A percentile compares a stretch with the other conserved stretches of the same genome.
These are phyloP conservation scores for Ormia ochracea DNA, from an alignment of 2,888 invertebrate species.

Conservation along the genomic window DNA sequence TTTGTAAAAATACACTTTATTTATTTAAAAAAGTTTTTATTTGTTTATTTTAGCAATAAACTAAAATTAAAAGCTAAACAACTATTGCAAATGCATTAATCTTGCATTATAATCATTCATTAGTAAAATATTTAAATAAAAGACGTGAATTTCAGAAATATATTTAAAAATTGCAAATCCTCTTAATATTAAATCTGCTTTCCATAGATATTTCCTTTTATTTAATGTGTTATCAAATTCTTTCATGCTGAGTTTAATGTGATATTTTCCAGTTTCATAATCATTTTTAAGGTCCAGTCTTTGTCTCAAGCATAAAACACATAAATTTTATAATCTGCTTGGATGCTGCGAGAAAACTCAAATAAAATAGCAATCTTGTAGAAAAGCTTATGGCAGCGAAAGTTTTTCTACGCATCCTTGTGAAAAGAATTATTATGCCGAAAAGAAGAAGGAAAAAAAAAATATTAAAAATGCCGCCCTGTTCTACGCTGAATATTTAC, in stretches of 20 bases:
- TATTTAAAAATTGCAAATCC: constrained; percentile 1
- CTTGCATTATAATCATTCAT: too few relatives aligned
- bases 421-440: constrained; percentile 61
- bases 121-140: too few relatives aligned
- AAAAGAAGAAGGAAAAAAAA: constrained; percentile 6
- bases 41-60: too few relatives aligned
- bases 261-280: not conserved
- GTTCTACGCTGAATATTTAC: constrained; percentile 26
- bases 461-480: not conserved
- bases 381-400: constrained; percentile 57
- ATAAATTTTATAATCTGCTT: constrained; percentile 61
- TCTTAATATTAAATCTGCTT: constrained; percentile 22
- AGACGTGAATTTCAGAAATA: too few relatives aligned
- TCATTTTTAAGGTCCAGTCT: constrained; percentile 47
- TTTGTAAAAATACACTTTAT: not conserved
- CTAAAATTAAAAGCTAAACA: not conserved
- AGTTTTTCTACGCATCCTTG: constrained; percentile 61
- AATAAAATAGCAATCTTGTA: constrained; percentile 23
- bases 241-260: not conserved
- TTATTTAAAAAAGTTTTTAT: too few relatives aligned
- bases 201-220: constrained; percentile 14
- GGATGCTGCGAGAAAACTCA: constrained; percentile 1
- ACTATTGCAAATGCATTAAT: not conserved
- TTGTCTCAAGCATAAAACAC: constrained; percentile 58
- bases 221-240: constrained; percentile 13